Evolutionary conservation across 2,113 vertebrate species (phyloP).

Genomic region (Noctilio leporinus): DNA sequence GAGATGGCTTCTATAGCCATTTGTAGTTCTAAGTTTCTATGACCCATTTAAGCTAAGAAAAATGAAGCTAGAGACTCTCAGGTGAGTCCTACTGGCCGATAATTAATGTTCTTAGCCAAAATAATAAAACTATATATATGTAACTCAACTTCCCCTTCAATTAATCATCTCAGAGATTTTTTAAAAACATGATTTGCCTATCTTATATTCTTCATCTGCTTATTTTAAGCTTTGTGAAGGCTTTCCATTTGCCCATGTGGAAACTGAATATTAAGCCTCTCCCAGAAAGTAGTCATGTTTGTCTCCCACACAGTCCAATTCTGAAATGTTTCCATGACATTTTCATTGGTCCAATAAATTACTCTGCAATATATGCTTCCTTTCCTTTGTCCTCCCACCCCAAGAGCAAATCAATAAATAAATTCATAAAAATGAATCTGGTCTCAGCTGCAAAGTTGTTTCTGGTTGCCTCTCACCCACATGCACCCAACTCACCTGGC

Average conservation of each 20-base stretch:
- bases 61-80: background rate
- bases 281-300: constrained; percentile 36
- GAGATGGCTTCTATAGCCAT: background rate
- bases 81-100: background rate
- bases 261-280: constrained; percentile 21
- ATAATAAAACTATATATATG: background rate
- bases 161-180: background rate
- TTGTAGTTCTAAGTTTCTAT: background rate
- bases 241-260: constrained; percentile 15
- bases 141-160: background rate
- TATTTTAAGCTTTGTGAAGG: constrained; percentile 22
- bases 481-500: constrained; percentile 48
- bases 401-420: constrained; percentile 36
- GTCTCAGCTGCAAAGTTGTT: constrained; percentile 7
- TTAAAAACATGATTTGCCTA: background rate
- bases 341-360: constrained; percentile 64
- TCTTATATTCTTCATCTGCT: background rate
- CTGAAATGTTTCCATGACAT: constrained; percentile 60
- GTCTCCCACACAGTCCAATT: constrained; percentile 55
- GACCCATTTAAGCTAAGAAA: background rate
- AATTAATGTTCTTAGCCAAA: background rate
- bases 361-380: constrained; percentile 21
- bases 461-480: constrained; percentile 11
- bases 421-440: constrained; percentile 37
- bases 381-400: background rate